Conservation (phyloP, 2,113 vertebrate species). For the Sander lucioperca region DNA sequence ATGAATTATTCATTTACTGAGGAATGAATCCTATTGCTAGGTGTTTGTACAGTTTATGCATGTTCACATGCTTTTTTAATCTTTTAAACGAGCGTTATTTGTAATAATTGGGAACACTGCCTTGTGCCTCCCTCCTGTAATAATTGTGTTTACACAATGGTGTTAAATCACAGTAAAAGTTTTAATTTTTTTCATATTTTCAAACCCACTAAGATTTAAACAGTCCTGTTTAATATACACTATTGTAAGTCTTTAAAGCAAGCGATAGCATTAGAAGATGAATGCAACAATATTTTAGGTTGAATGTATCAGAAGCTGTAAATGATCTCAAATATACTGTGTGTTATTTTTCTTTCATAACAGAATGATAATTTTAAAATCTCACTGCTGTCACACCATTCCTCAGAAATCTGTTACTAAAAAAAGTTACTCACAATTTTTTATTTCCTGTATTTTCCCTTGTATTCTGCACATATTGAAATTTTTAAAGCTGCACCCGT, state of each 20-base stretch:
- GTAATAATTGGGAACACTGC: background rate
- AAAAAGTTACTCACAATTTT: no score
- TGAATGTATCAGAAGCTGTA: background rate
- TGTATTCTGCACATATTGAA: no score
- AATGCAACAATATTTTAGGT: background rate
- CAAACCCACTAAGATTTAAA: background rate
- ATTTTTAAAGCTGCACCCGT: no score
- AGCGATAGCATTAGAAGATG: background rate
- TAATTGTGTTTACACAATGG: background rate
- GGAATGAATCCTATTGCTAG: conserved; percentile 23
- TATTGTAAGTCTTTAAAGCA: background rate
- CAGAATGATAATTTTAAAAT: background rate
- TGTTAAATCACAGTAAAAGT: background rate
- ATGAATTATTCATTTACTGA: conserved; percentile 45
- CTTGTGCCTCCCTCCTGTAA: background rate
- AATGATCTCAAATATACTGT: background rate
- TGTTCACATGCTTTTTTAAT: background rate
- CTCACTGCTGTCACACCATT: background rate
- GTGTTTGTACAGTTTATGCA: background rate
- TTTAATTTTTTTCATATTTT: background rate
- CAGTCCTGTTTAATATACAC: background rate
- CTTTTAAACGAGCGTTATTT: background rate
- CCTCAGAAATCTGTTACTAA: background rate
- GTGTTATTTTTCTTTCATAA: background rate
- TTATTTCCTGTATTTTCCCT: no score